These are phyloP conservation scores for Ethmia dodecea DNA, from an alignment of 2,888 invertebrate species.

Conservation along the genomic window DNA sequence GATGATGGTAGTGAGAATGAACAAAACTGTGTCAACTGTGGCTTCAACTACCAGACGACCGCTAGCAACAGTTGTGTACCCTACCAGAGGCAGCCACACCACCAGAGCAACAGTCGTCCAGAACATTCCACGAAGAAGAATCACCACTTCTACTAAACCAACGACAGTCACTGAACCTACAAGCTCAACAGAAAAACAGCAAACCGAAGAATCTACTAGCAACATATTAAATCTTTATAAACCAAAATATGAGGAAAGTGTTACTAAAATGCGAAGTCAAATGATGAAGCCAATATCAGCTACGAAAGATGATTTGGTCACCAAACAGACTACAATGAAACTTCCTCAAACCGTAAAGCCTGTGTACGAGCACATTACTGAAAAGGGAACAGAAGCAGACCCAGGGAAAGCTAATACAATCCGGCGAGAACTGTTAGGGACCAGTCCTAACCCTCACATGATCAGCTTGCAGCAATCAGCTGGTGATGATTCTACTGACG, in stretches of 20 bases:
- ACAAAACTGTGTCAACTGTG: slow-evolving; percentile 56
- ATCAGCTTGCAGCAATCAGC: slow-evolving; percentile 76
- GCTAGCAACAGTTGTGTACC: slow-evolving; percentile 64
- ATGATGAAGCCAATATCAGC: slow-evolving; percentile 53
- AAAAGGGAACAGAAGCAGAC: slow-evolving; percentile 57
- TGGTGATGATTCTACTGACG: slow-evolving; percentile 82
- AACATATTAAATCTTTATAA: slow-evolving; percentile 54
- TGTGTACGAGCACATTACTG: slow-evolving; percentile 68
- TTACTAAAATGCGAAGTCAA: slow-evolving; percentile 46
- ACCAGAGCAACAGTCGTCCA: slow-evolving; percentile 81
- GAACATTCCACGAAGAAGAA: slow-evolving; percentile 78
- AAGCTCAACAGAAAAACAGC: slow-evolving; percentile 45
- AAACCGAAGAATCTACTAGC: slow-evolving; percentile 47
- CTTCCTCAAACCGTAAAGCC: slow-evolving; percentile 66
- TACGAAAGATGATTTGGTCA: slow-evolving; percentile 51
- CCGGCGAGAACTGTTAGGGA: slow-evolving; percentile 79
- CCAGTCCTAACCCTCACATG: slow-evolving; percentile 76
- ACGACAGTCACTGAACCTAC: slow-evolving; percentile 38
- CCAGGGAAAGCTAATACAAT: slow-evolving; percentile 75
- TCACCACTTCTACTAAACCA: slow-evolving; percentile 46
- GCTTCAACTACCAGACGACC: slow-evolving; percentile 77
- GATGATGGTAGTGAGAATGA: slow-evolving; percentile 68
- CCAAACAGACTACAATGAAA: slow-evolving; percentile 61
- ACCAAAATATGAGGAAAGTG: slow-evolving; percentile 45
- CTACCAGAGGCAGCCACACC: slow-evolving; percentile 73